Evolutionary conservation across 1,140 invertebrate genomes (phyloP), one percentile per base, ranked within the genome.

Genomic region (Prorops nasuta): DNA sequence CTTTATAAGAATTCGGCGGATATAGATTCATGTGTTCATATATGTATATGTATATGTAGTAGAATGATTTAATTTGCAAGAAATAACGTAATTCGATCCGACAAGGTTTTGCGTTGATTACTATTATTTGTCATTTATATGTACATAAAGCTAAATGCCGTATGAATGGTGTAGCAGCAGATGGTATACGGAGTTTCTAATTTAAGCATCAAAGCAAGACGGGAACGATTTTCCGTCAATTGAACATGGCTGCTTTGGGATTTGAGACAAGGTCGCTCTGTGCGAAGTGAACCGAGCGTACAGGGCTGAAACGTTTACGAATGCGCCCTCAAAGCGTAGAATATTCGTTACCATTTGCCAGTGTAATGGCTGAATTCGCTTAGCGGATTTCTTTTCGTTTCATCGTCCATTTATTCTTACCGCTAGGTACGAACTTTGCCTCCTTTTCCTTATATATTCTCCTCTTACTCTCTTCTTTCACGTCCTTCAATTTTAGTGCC

Each of bases 131-230:
- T 21, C 24, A 34, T 18, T n/a, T n/a, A n/a, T n/a, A n/a, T n/a
- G n/a, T n/a, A n/a, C n/a, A n/a, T n/a, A n/a, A n/a, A n/a, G n/a
- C n/a, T n/a, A n/a, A n/a, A n/a, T n/a, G n/a, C n/a, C n/a, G n/a
- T n/a, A n/a, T n/a, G n/a, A n/a, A n/a, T n/a, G n/a, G n/a, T n/a
- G n/a, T n/a, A 19, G 20, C 41, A 31, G 28, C 10, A 28, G n/a
- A 44, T 19, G 34, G 17, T 16, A 4, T 4, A 28, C 24, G 10
- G 55, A 50, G 58, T 46, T 69, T 72, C 72, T 74, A 76, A 74
- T 72, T 76, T 66, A 42, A 63, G 63, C 70, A 74, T 72, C 72
- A 74, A 72, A 76, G 71, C 60, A 65, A 63, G 55, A 51, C 56
- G 56, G 52, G 54, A 62, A 56, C 54, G 53, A 65, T 68, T 71